Base-by-base conservation (phyloP, 2,797 vertebrate species). In the Pipistrellus kuhlii region DNA sequence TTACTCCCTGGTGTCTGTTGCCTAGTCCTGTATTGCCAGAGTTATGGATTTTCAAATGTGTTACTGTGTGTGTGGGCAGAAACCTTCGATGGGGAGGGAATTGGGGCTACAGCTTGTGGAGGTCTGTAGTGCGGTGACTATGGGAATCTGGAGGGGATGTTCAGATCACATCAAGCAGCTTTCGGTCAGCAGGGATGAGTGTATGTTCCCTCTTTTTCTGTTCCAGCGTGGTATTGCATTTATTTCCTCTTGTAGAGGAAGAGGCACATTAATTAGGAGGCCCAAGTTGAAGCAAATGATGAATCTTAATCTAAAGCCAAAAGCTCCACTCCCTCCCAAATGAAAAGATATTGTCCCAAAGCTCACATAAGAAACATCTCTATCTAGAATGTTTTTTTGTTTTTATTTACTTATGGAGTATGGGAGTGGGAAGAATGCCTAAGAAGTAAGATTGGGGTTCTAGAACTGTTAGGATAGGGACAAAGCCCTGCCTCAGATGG, bases 321-420 rank as follows among this genome's bases (percentile, higher is more conserved):
- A 84, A 90, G 17, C 46, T 72, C 21, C 80, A 35, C 18, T 90
- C 14, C 38, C 44, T 18, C 23, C 0, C 35, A 68, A 90, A n/a
- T 25, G 35, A 77, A 68, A 51, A 66, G 48, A 51, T 32, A 44
- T 90, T 90, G 88, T 72, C 32, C 73, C 18, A 83, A 81, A 80
- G 71, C 17, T 80, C 57, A 75, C 72, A 21, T 88, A 73, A 77
- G 55, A 55, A 82, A 35, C 46, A 73, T 84, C 87, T 93, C 57
- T 87, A 18, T 78, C 80, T 91, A 93, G 92, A 92, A 91, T 89
- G 32, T 90, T 91, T 13, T 53, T 91, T 94, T 59, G 59, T 80
- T 91, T 10, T 53, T 81, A 90, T 93, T 90, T 51, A 53, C 64
- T 85, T 89, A 13, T 93, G 71, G 21, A 91, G 68, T 89, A 76